Conservation (phyloP, 2,888 invertebrate species). For the Mactromeris polynyma region DNA sequence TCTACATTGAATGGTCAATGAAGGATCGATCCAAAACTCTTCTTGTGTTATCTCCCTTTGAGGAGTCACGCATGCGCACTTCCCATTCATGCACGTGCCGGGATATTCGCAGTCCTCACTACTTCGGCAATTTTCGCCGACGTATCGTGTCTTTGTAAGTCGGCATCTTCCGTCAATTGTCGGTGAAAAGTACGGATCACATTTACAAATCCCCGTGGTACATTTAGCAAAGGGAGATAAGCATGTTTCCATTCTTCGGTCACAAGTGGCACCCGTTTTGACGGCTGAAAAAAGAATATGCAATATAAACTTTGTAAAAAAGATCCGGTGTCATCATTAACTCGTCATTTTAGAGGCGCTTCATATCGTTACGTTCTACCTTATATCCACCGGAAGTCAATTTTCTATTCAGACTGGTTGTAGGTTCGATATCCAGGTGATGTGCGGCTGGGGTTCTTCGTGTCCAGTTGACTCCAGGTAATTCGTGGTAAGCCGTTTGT, state of each 20-base stretch:
- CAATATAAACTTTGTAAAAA: too few relatives aligned
- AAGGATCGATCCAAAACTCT: slow-evolving; percentile 75
- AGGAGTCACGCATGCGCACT: slow-evolving; percentile 68
- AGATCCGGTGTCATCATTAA: too few relatives aligned
- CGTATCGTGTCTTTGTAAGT: slow-evolving; percentile 55
- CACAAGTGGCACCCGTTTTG: slow-evolving; percentile 65
- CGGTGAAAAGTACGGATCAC: slow-evolving; percentile 62
- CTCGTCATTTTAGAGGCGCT: too few relatives aligned
- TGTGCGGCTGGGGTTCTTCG: too few relatives aligned
- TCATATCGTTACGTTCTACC: too few relatives aligned
- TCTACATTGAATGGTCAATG: slow-evolving; percentile 69
- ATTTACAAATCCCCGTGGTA: slow-evolving; percentile 68
- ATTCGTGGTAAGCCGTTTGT: too few relatives aligned
- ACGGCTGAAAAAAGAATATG: slow-evolving; percentile 49
- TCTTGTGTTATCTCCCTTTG: slow-evolving; percentile 67
- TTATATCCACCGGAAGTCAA: too few relatives aligned
- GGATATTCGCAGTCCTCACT: slow-evolving; percentile 72
- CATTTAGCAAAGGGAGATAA: slow-evolving; percentile 73
- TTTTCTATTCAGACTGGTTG: too few relatives aligned
- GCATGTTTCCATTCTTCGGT: slow-evolving; percentile 64
- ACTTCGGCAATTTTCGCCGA: slow-evolving; percentile 61
- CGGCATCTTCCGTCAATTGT: slow-evolving; percentile 75
- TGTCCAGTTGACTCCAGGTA: too few relatives aligned
- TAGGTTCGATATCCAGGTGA: too few relatives aligned
- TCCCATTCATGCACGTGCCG: slow-evolving; percentile 66